phyloP scores from a whole-genome alignment of 1,140 invertebrate genomes.

The Limonius californicus region DNA sequence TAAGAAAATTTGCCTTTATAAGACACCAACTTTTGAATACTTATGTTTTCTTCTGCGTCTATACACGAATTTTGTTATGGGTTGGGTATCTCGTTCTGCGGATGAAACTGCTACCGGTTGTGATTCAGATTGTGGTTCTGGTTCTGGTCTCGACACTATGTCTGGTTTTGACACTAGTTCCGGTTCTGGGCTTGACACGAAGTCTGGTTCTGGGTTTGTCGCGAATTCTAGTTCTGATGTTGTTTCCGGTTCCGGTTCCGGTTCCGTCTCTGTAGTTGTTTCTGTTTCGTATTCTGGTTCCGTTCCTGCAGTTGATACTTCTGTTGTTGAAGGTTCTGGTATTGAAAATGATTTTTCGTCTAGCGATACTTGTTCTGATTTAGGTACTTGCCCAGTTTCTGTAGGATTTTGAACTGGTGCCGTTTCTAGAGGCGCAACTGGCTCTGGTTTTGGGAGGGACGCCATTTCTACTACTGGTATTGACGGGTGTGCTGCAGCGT shows the following conservation, averaged over 20 bases:
- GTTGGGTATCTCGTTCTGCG: conserved; percentile 43
- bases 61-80: conserved; percentile 38
- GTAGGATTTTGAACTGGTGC: no score
- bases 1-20: no score
- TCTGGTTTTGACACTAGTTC: background rate
- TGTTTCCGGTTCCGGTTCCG: conserved; percentile 22
- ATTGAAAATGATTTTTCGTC: no score
- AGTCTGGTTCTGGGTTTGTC: conserved; percentile 17
- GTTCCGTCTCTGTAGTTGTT: conserved; percentile 23
- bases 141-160: conserved; percentile 14
- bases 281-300: conserved; percentile 35
- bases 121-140: conserved; percentile 33
- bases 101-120: conserved; percentile 44
- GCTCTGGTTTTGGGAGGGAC: no score
- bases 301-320: conserved; percentile 27
- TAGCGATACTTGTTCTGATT: no score
- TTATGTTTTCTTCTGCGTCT: no score
- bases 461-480: no score
- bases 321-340: conserved; percentile 23
- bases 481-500: no score
- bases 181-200: conserved; percentile 15
- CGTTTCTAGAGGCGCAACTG: no score
- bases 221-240: conserved; percentile 17
- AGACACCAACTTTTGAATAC: no score
- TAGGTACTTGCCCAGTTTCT: no score